These are phyloP conservation scores for Hozukius guyotensis DNA, from an alignment of 2,797 vertebrate species.

Conservation along the genomic window DNA sequence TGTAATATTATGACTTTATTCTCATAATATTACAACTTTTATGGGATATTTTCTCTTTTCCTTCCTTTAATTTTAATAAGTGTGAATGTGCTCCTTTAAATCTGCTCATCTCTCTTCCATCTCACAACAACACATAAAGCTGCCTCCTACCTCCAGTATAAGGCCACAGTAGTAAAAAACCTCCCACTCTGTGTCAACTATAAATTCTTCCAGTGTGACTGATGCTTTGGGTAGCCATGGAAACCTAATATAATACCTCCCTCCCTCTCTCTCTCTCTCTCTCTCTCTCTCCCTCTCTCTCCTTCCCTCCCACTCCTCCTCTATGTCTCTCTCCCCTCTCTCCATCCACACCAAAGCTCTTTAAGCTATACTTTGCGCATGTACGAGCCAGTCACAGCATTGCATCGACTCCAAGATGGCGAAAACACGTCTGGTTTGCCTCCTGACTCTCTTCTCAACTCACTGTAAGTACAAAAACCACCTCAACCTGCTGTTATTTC, in stretches of 20 bases:
- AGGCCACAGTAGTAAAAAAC: conserved; percentile 62
- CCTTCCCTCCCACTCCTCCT: conserved; percentile 17
- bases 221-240: conserved; percentile 83
- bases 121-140: neutral
- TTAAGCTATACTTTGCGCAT: conserved; percentile 82
- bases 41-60: neutral
- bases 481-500: too few species aligned
- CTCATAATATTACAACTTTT: too few species aligned
- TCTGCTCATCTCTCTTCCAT: neutral
- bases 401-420: conserved; percentile 88
- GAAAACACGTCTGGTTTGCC: conserved; percentile 82
- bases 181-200: conserved; percentile 68
- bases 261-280: neutral
- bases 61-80: too few species aligned
- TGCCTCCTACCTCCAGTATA: conserved; percentile 42
- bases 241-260: conserved; percentile 72
- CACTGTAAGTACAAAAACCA: conserved; percentile 80
- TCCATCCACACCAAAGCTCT: conserved; percentile 75
- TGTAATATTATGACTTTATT: too few species aligned
- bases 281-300: neutral
- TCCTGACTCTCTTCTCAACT: conserved; percentile 84
- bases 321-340: conserved; percentile 58
- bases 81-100: neutral
- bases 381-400: conserved; percentile 76
- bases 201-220: conserved; percentile 73